Conservation (phyloP, 2,888 invertebrate genomes). For the Dynastes maya region DNA sequence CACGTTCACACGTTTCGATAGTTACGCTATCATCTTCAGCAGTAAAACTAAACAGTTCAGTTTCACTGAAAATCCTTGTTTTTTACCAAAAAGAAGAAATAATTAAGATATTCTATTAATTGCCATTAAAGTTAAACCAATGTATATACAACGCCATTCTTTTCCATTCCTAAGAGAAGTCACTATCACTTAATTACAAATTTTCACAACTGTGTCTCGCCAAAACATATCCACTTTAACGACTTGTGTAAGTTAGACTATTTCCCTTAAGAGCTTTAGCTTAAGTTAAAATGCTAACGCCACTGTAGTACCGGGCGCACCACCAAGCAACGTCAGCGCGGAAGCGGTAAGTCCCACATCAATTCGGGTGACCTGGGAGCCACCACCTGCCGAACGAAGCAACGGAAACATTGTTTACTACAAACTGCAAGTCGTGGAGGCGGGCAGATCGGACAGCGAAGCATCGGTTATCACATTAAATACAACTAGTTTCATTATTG, state of each 20-base stretch:
- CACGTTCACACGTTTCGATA: too few species aligned
- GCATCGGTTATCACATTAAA: slow-evolving; percentile 87
- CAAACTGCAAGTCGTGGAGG: slow-evolving; percentile 92
- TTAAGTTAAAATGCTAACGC: slow-evolving; percentile 65
- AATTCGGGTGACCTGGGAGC: slow-evolving; percentile 92
- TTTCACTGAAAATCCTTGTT: too few species aligned
- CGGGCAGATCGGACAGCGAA: slow-evolving; percentile 88
- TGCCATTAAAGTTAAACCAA: background rate
- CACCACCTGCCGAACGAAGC: slow-evolving; percentile 91
- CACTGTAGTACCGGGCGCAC: slow-evolving; percentile 92
- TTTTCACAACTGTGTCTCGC: slow-evolving; percentile 31
- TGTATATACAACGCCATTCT: slow-evolving; percentile 28
- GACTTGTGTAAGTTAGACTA: slow-evolving; percentile 54
- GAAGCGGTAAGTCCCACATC: slow-evolving; percentile 91
- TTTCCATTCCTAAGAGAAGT: background rate
- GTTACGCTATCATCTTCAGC: too few species aligned
- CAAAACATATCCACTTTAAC: slow-evolving; percentile 63
- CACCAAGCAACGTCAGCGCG: slow-evolving; percentile 94
- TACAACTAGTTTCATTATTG: slow-evolving; percentile 85
- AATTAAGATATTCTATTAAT: background rate
- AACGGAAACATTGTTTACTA: slow-evolving; percentile 96
- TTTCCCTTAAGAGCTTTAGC: slow-evolving; percentile 61
- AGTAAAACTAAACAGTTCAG: too few species aligned
- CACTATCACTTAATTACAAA: background rate
- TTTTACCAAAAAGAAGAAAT: too few species aligned